Percentiles rank a stretch among this genome's conserved stretches.
phyloP scores from a whole-genome alignment of 1,140 invertebrate species.

The Bradysia coprophila region DNA sequence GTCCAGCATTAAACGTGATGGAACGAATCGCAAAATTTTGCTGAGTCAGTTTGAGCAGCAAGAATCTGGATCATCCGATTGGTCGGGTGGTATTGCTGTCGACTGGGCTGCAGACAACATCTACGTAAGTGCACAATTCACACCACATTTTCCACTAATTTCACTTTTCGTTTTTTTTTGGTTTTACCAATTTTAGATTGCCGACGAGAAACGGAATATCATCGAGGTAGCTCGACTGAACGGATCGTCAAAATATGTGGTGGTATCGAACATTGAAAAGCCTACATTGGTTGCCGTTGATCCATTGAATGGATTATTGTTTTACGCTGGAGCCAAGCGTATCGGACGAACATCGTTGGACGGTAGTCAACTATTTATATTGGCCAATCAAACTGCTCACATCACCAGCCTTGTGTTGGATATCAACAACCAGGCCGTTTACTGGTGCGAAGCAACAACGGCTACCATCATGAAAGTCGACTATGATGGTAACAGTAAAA shows the following conservation, averaged over 20 bases:
- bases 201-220: conserved; percentile 67
- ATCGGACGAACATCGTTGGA: conserved; percentile 63
- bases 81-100: conserved; percentile 40
- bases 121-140: conserved; percentile 79
- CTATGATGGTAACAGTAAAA: conserved; percentile 52
- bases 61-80: conserved; percentile 24
- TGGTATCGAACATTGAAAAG: conserved; percentile 51
- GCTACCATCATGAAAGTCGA: conserved; percentile 66
- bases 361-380: conserved; percentile 33
- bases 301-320: conserved; percentile 43
- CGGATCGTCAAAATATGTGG: conserved; percentile 58
- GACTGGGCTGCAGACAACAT: conserved; percentile 78
- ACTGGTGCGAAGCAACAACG: conserved; percentile 75
- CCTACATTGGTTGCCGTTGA: conserved; percentile 44
- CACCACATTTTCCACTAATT: not conserved
- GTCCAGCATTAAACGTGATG: conserved; percentile 56
- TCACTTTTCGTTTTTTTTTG: no score
- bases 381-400: conserved; percentile 31
- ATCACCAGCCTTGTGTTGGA: conserved; percentile 57
- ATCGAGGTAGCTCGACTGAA: conserved; percentile 71
- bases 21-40: conserved; percentile 40
- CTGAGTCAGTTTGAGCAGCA: conserved; percentile 26
- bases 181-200: no score
- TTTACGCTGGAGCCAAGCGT: conserved; percentile 64
- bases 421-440: conserved; percentile 49